A percentile compares a stretch with the other conserved stretches of the same genome.
phyloP scores from a whole-genome alignment of 2,113 vertebrate genomes.

The Triplophysa rosa region DNA sequence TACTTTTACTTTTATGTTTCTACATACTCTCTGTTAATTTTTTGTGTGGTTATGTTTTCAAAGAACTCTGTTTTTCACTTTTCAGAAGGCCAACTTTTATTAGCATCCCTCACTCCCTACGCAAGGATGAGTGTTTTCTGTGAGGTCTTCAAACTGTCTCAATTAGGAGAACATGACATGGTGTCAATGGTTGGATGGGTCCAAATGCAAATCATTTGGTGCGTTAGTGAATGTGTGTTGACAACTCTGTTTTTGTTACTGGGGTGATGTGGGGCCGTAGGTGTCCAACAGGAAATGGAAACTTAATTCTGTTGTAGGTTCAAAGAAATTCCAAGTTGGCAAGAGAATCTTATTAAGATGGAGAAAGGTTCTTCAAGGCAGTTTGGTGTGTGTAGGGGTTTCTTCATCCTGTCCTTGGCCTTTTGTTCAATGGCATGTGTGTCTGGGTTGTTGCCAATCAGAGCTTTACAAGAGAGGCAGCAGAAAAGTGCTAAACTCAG shows the following conservation, averaged over 20 bases:
- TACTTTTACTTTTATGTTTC: neutral
- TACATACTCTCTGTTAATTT: neutral
- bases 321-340: slow-evolving; percentile 20
- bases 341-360: slow-evolving; percentile 30
- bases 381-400: slow-evolving; percentile 33
- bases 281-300: neutral
- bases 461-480: neutral
- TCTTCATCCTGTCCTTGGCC: slow-evolving; percentile 49
- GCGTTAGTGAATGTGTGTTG: slow-evolving; percentile 9
- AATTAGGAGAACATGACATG: slow-evolving; percentile 24
- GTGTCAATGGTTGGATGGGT: neutral
- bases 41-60: neutral
- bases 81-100: slow-evolving; percentile 6
- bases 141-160: neutral
- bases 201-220: slow-evolving; percentile 15
- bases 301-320: slow-evolving; percentile 17
- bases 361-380: slow-evolving; percentile 1
- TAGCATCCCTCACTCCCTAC: neutral
- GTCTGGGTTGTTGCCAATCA: slow-evolving; percentile 26
- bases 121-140: neutral
- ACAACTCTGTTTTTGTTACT: neutral
- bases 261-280: neutral
- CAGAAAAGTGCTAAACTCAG: slow-evolving; percentile 5
- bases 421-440: slow-evolving; percentile 49
- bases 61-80: neutral